Percentiles rank a stretch among this genome's conserved stretches.
These are phyloP conservation scores for Nicator chloris DNA, from an alignment of 2,113 vertebrate species.

Conservation along the genomic window DNA sequence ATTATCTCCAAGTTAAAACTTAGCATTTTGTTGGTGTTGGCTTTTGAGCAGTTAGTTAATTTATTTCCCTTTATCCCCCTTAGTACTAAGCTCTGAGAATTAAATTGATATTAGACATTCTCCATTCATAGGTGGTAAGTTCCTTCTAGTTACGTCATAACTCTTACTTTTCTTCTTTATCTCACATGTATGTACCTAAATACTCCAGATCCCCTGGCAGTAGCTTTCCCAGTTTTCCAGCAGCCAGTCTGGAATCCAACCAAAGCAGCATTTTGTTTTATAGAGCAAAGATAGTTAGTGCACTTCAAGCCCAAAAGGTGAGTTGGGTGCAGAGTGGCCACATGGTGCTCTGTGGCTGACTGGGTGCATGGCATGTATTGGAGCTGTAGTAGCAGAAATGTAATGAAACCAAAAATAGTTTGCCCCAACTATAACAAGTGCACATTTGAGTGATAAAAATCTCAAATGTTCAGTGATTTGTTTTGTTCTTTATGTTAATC, in stretches of 20 bases:
- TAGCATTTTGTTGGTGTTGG: not conserved
- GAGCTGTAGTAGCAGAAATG: not conserved
- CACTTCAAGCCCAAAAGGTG: not conserved
- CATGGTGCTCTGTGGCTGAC: not conserved
- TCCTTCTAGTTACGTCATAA: not conserved
- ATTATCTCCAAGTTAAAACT: not conserved
- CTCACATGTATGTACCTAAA: not conserved
- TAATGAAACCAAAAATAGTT: not conserved
- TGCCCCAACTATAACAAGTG: not conserved
- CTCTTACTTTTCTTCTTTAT: not conserved
- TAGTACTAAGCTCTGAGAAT: not conserved
- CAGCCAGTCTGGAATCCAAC: not conserved
- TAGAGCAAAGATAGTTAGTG: not conserved
- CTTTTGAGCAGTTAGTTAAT: not conserved
- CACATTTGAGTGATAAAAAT: not conserved
- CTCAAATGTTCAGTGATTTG: not conserved
- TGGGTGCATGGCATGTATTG: not conserved
- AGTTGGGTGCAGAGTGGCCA: not conserved
- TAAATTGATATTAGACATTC: not conserved
- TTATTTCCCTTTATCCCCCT: not conserved
- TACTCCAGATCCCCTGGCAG: not conserved
- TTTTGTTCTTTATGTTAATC: not conserved
- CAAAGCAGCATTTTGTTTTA: not conserved
- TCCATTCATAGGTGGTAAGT: not conserved
- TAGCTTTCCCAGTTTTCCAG: not conserved